Conservation (phyloP, 2,888 invertebrate genomes). For the Phortica magna region DNA sequence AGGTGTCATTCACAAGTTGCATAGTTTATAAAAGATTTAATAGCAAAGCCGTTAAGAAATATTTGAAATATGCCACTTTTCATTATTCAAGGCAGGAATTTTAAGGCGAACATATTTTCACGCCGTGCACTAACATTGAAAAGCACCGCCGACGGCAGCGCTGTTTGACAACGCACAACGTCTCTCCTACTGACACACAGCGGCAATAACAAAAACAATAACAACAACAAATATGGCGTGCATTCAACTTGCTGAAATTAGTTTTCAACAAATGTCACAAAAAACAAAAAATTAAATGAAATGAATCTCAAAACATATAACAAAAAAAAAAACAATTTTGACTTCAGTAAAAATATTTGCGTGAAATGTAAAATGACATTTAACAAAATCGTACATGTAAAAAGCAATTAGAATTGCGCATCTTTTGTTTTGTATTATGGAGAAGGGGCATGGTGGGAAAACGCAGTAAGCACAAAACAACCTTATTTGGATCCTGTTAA, state of each 20-base stretch:
- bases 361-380: too few relatives aligned
- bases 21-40: neutral
- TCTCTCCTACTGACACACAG: neutral
- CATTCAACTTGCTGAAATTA: slow-evolving; percentile 6
- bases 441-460: too few relatives aligned
- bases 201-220: slow-evolving; percentile 10
- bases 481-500: too few relatives aligned
- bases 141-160: neutral
- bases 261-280: slow-evolving; percentile 11
- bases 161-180: too few relatives aligned
- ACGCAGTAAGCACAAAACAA: too few relatives aligned
- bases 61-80: too few relatives aligned
- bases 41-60: neutral
- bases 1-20: neutral
- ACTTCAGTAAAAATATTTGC: too few relatives aligned
- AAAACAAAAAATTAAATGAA: slow-evolving; percentile 32
- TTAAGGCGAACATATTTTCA: slow-evolving; percentile 32
- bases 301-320: neutral
- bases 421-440: too few relatives aligned
- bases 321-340: neutral
- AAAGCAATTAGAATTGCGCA: neutral
- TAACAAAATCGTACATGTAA: slow-evolving; percentile 1
- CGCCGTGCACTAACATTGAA: slow-evolving; percentile 18
- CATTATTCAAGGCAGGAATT: slow-evolving; percentile 25
- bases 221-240: neutral